Evolutionary conservation across 2,113 vertebrate species (phyloP).

Genomic region (Nipponia nippon): DNA sequence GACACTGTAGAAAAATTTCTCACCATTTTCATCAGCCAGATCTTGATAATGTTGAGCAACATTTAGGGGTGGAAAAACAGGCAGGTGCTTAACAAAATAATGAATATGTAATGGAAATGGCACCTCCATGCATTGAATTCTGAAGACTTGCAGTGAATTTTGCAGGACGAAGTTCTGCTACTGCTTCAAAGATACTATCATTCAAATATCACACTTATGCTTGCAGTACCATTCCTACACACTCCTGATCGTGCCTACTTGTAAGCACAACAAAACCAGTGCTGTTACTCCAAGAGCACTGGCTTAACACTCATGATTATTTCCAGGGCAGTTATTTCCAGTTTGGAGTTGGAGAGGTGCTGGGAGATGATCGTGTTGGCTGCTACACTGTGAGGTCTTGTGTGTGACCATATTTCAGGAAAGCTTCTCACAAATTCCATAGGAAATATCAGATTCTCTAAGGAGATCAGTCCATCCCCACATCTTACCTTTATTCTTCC

Average conservation of each 20-base stretch:
- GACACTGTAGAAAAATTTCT: background rate
- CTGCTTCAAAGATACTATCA: background rate
- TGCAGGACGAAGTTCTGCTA: background rate
- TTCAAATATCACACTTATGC: background rate
- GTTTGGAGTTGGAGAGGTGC: background rate
- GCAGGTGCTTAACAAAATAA: background rate
- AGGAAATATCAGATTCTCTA: background rate
- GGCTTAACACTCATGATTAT: background rate
- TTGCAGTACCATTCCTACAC: background rate
- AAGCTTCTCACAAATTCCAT: background rate
- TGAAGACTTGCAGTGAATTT: background rate
- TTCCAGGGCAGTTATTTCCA: background rate
- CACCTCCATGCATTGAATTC: background rate
- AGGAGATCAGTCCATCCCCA: background rate
- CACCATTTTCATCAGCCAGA: background rate
- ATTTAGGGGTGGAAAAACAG: background rate
- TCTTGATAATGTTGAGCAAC: background rate
- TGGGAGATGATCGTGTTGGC: background rate
- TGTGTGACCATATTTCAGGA: background rate
- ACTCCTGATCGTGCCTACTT: background rate
- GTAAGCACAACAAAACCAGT: background rate
- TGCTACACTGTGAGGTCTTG: background rate
- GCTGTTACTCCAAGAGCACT: background rate
- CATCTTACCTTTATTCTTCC: background rate
- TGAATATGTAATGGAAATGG: background rate